phyloP scores from a whole-genome alignment of 2,888 invertebrate species.

The Oscheius onirici region DNA sequence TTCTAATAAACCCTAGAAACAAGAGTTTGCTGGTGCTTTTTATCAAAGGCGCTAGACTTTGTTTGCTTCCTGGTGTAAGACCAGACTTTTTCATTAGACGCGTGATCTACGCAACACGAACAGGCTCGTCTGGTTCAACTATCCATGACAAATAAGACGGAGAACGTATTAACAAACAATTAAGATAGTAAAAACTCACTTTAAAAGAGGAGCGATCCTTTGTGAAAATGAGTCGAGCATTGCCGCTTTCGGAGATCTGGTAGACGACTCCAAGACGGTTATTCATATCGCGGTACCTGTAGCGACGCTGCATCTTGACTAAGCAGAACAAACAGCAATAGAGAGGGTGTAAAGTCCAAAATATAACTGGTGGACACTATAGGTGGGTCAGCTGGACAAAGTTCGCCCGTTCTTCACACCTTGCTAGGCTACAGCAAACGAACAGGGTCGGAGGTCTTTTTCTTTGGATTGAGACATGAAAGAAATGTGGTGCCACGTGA shows the following conservation, averaged over 20 bases:
- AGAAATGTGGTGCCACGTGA: slow-evolving; percentile 22
- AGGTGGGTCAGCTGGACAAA: slow-evolving; percentile 18
- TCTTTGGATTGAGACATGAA: neutral
- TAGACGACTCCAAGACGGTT: slow-evolving; percentile 27
- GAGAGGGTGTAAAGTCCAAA: slow-evolving; percentile 23
- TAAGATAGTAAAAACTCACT: neutral
- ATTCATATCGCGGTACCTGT: slow-evolving; percentile 28
- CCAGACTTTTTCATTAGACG: no score
- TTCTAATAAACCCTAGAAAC: slow-evolving; percentile 18
- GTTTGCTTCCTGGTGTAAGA: no score
- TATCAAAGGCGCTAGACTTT: no score
- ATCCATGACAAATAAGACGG: no score
- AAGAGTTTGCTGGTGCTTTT: no score
- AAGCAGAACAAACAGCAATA: neutral
- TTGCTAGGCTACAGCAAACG: neutral
- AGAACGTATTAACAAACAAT: no score
- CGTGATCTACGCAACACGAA: no score
- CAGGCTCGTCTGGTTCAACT: no score
- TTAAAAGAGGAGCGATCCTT: slow-evolving; percentile 16
- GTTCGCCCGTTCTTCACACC: neutral
- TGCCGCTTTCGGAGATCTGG: slow-evolving; percentile 18
- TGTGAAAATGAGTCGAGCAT: slow-evolving; percentile 24
- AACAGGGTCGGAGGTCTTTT: neutral
- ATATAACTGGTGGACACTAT: slow-evolving; percentile 14
- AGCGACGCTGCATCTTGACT: slow-evolving; percentile 26